These are phyloP conservation scores for Numida meleagris DNA, from an alignment of 2,113 vertebrate species.

Conservation along the genomic window DNA sequence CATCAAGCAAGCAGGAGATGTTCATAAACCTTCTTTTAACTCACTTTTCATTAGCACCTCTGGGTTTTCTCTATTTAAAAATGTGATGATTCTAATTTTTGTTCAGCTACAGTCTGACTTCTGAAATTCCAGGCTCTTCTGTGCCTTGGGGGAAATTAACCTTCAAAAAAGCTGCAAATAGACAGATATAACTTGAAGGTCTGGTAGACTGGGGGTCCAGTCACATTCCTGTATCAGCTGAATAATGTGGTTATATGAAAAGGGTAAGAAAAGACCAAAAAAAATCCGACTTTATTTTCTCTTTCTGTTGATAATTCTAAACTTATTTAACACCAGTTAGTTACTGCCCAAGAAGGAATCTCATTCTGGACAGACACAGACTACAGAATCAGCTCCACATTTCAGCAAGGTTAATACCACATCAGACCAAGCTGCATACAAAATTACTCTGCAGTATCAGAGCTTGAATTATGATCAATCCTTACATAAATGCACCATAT, in stretches of 20 bases:
- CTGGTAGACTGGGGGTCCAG: background rate
- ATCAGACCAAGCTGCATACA: background rate
- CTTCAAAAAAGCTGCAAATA: background rate
- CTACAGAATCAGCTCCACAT: background rate
- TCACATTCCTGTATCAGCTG: background rate
- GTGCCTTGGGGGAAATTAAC: background rate
- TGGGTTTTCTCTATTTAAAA: background rate
- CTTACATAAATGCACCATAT: rapidly evolving
- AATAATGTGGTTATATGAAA: background rate
- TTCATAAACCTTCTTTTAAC: background rate
- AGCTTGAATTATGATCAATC: background rate
- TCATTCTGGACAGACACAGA: background rate
- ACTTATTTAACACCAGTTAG: background rate
- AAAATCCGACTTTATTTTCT: background rate
- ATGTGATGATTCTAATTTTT: background rate
- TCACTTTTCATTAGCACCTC: background rate
- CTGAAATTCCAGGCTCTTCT: background rate
- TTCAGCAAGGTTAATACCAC: background rate
- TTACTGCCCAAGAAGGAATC: background rate
- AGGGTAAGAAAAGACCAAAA: background rate
- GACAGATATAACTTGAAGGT: background rate
- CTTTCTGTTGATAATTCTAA: background rate
- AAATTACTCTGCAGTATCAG: background rate
- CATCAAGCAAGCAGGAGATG: rapidly evolving
- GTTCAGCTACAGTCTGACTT: background rate